Percentiles rank a stretch among this genome's conserved stretches.
phyloP scores from a whole-genome alignment of 2,113 vertebrate species.

The Penelope pileata region DNA sequence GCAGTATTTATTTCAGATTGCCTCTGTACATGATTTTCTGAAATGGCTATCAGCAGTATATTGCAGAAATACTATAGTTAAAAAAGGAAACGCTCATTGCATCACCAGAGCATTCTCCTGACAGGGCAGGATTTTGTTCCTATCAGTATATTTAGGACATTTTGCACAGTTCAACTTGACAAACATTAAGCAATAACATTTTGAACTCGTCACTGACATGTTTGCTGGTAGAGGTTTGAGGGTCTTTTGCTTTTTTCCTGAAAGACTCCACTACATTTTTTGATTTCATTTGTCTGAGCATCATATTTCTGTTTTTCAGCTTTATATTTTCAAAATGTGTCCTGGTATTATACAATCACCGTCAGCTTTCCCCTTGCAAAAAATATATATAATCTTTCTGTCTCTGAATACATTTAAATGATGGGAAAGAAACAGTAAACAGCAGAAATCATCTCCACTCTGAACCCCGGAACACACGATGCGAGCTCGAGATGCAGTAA shows the following conservation, averaged over 20 bases:
- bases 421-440: not conserved
- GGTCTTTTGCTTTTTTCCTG: not conserved
- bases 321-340: accelerated
- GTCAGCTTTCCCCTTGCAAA: not conserved
- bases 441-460: not conserved
- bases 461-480: not conserved
- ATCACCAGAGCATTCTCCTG: not conserved
- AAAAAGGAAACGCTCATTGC: not conserved
- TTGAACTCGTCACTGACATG: not conserved
- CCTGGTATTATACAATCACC: not conserved
- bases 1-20: not conserved
- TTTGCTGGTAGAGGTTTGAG: not conserved
- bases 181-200: not conserved
- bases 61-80: not conserved
- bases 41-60: not conserved
- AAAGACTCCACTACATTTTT: not conserved
- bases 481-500: not conserved
- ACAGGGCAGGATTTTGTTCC: not conserved
- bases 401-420: not conserved
- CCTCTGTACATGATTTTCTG: not conserved
- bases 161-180: not conserved
- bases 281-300: not conserved
- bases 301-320: not conserved
- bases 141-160: not conserved
- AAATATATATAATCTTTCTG: not conserved